Evolutionary conservation across 92 coral and sea anemone species (phyloP).

Genomic region (Chrysogorgia sp.): DNA sequence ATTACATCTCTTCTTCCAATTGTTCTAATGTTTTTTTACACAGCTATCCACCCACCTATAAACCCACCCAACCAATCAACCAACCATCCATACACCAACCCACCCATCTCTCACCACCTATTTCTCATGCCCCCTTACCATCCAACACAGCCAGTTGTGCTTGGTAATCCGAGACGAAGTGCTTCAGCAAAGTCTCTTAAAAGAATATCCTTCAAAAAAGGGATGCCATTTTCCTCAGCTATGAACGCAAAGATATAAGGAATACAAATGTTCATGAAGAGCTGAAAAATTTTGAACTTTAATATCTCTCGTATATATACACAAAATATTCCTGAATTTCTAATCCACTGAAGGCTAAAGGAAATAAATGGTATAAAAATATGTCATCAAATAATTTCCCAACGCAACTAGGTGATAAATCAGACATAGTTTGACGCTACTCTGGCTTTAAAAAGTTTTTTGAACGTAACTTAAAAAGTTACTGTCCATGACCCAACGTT

Average conservation of each 20-base stretch:
- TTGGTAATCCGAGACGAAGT: constrained; percentile 1
- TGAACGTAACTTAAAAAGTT: too few species aligned
- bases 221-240: constrained; percentile 34
- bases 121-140: constrained; percentile 1
- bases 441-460: too few species aligned
- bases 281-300: background rate
- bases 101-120: background rate
- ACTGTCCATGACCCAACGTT: too few species aligned
- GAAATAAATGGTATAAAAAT: too few species aligned
- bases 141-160: constrained; percentile 30
- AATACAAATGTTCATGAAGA: background rate
- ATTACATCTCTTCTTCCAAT: too few species aligned
- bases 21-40: too few species aligned
- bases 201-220: constrained; percentile 30
- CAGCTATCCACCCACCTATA: too few species aligned
- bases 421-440: too few species aligned
- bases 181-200: constrained; percentile 30
- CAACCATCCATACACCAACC: background rate
- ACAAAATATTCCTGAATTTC: background rate
- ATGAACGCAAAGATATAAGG: background rate
- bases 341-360: too few species aligned
- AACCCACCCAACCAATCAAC: background rate
- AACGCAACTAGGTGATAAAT: too few species aligned
- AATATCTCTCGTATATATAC: background rate
- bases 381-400: too few species aligned